Conservation (phyloP, 1,140 invertebrate genomes). For the Pachyrhynchus sulphureomaculatus region DNA sequence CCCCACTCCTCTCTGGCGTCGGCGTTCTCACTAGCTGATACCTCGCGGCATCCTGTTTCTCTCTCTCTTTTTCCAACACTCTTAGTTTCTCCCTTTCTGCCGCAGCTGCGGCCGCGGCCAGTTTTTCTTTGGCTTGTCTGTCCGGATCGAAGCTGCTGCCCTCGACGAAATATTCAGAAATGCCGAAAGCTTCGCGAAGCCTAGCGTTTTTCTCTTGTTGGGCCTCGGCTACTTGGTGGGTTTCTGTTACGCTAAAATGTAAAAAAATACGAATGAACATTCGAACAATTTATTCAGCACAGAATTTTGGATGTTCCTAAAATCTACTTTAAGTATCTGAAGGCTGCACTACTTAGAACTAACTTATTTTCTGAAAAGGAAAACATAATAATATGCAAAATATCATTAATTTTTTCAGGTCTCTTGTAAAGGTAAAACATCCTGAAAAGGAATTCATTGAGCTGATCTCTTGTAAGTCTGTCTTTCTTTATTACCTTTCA, state of each 20-base stretch:
- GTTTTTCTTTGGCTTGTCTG: conserved; percentile 75
- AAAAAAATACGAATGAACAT: conserved; percentile 33
- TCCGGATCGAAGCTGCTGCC: conserved; percentile 90
- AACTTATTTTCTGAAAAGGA: too few species aligned
- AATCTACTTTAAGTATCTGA: too few species aligned
- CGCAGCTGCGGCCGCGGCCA: conserved; percentile 58
- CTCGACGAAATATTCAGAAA: conserved; percentile 91
- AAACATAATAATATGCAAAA: too few species aligned
- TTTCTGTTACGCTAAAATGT: conserved; percentile 82
- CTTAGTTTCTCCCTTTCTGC: conserved; percentile 54
- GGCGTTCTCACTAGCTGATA: conserved; percentile 70
- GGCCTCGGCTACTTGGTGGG: conserved; percentile 94
- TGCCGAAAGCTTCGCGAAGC: conserved; percentile 90
- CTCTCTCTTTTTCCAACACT: conserved; percentile 60
- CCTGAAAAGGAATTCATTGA: too few species aligned
- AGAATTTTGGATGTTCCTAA: too few species aligned
- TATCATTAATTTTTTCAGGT: too few species aligned
- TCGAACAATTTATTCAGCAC: too few species aligned
- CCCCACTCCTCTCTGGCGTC: conserved; percentile 37
- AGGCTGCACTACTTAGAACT: too few species aligned
- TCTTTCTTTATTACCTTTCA: too few species aligned
- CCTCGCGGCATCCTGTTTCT: conserved; percentile 55
- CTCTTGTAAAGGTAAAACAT: too few species aligned
- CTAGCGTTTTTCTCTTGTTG: conserved; percentile 94
- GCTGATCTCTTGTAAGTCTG: too few species aligned